phyloP scores from a whole-genome alignment of 2,113 vertebrate genomes.

The Agelaius tricolor region DNA sequence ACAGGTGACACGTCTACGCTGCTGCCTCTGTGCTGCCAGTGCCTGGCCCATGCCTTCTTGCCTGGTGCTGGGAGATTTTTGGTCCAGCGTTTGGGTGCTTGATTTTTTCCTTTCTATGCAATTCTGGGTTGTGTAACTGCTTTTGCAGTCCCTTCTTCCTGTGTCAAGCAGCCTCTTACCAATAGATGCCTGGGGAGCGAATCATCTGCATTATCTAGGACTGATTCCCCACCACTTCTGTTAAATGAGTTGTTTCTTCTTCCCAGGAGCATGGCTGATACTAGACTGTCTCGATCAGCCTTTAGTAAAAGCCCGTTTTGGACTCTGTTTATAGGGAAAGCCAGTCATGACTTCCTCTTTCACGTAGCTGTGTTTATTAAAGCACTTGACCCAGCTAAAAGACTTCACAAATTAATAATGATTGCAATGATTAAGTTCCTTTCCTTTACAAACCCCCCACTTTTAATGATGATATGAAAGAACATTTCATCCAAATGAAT shows the following conservation, averaged over 20 bases:
- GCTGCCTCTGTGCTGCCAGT: not conserved
- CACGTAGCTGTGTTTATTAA: not conserved
- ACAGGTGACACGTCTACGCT: accelerated
- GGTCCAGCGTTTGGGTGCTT: not conserved
- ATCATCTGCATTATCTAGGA: not conserved
- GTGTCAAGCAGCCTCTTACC: accelerated
- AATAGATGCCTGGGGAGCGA: accelerated
- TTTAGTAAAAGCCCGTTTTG: not conserved
- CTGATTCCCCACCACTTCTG: not conserved
- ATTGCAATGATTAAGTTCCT: not conserved
- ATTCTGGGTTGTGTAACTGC: accelerated
- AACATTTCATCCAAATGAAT: not conserved
- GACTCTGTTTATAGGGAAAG: not conserved
- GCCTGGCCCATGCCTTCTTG: not conserved
- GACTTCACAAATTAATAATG: not conserved
- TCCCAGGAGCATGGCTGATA: not conserved
- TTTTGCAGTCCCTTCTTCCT: not conserved
- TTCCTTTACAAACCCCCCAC: not conserved
- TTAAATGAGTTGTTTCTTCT: not conserved
- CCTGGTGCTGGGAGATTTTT: not conserved
- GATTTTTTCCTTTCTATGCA: not conserved
- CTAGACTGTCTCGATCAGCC: accelerated
- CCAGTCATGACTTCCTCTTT: not conserved
- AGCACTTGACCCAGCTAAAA: not conserved
- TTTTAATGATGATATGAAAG: not conserved